phyloP scores from a whole-genome alignment of 2,888 invertebrate species.

The Melieria omissa region DNA sequence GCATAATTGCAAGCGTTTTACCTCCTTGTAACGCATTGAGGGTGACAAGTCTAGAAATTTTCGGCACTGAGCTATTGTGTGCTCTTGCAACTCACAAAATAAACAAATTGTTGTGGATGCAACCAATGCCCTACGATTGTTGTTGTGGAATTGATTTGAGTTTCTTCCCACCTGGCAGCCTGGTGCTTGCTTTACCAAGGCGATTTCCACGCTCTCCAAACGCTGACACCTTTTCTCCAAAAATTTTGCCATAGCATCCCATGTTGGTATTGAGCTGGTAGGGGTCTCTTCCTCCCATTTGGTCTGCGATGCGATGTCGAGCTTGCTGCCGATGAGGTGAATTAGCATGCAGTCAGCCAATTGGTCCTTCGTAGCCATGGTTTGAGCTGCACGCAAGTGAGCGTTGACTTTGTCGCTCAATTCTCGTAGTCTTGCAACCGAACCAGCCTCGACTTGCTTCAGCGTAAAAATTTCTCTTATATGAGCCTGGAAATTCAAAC shows the following conservation, averaged over 20 bases:
- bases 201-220: conserved; percentile 30
- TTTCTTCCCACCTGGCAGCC: too few species aligned
- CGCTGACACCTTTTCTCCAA: conserved; percentile 34
- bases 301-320: conserved; percentile 13
- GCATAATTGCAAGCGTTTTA: conserved; percentile 18
- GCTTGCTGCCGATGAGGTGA: conserved; percentile 13
- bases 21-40: conserved; percentile 19
- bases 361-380: background rate
- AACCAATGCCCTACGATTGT: too few species aligned
- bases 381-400: conserved; percentile 30
- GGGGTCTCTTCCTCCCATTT: conserved; percentile 28
- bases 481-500: conserved; percentile 40
- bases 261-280: conserved; percentile 29
- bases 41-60: conserved; percentile 11
- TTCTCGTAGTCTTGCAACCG: conserved; percentile 30
- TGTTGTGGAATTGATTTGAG: too few species aligned
- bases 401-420: conserved; percentile 35
- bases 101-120: background rate
- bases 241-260: conserved; percentile 32
- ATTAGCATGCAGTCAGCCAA: conserved; percentile 2
- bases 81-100: conserved; percentile 11
- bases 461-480: conserved; percentile 38
- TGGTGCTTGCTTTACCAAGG: background rate
- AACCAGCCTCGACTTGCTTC: conserved; percentile 32
- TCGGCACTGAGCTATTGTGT: background rate